Evolutionary conservation across 2,888 invertebrate genomes (phyloP), one percentile per base, ranked within the genome.

Genomic region (Euclidia mi): DNA sequence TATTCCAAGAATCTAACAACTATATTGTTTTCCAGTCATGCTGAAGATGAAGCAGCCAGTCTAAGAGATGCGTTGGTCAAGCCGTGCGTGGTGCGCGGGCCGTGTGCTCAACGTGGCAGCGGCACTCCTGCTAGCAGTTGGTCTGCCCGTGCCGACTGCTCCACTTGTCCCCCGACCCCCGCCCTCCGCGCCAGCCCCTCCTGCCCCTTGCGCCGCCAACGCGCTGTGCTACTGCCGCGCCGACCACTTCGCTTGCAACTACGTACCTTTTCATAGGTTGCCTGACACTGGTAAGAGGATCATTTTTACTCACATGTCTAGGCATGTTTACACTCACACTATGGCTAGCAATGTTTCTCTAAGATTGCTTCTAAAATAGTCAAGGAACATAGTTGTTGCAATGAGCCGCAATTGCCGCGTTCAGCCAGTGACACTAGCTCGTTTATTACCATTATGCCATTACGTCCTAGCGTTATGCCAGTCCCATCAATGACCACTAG

Each of bases 201-300:
- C 85, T 73, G 64, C 29, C 31, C 56, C 50, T 32, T 51, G 56
- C 42, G 37, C 46, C 14, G 25, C 15, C 46, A 50, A 76, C 69
- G 76, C 84, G 63, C 80, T 87, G 17, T 88, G 89, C 69, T 68
- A 72, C 20, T 89, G 90, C 70, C 83, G 82, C 65, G 82, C 67
- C 31, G 89, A 88, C 73, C 87, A 87, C 70, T 71, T 89, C 69
- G 78, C 84, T 41, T 90, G 90, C 77, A 82, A 80, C 75, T 71
- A 69, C 57, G 84, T 89, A 66, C 88, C 89, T 31, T 88, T 88
- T 70, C 82, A 87, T 60, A 79, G 87, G 59, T 87, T 90, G 48
- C 90, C 90, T 2, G 82, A 84, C 14, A 89, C 84, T 38, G 83
- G 87, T 84, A 51, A 35, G 53, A 31, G 11, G 20, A 6, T 25